A percentile compares a stretch with the other conserved stretches of the same genome.
phyloP scores from a whole-genome alignment of 2,888 invertebrate genomes.

The Druceiella hillmani region DNA sequence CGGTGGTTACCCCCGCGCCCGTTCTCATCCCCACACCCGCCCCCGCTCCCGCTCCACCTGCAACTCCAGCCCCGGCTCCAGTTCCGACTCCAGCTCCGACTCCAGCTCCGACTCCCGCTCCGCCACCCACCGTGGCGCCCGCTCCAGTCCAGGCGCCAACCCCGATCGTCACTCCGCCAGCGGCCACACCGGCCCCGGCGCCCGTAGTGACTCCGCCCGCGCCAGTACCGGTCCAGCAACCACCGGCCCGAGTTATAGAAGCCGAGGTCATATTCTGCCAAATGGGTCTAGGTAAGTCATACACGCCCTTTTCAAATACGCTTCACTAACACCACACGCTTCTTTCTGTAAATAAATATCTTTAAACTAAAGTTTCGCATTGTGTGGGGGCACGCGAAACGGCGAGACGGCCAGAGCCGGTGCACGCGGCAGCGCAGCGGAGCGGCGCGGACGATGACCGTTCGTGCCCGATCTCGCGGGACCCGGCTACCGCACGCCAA shows the following conservation, averaged over 20 bases:
- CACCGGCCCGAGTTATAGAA: slow-evolving; percentile 50
- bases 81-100: slow-evolving; percentile 25
- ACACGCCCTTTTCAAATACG: too few species aligned
- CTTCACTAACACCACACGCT: too few species aligned
- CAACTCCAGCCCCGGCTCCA: slow-evolving; percentile 22
- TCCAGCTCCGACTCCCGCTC: slow-evolving; percentile 11
- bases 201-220: slow-evolving; percentile 24
- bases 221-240: slow-evolving; percentile 32
- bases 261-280: slow-evolving; percentile 67
- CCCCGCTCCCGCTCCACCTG: slow-evolving; percentile 26
- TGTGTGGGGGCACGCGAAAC: too few species aligned
- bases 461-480: too few species aligned
- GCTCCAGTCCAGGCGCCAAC: slow-evolving; percentile 11
- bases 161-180: slow-evolving; percentile 20
- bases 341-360: too few species aligned
- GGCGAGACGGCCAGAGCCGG: too few species aligned
- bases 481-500: too few species aligned
- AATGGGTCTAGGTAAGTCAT: slow-evolving; percentile 68
- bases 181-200: slow-evolving; percentile 23
- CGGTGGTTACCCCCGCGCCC: slow-evolving; percentile 18
- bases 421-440: too few species aligned
- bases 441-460: too few species aligned
- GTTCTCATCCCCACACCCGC: slow-evolving; percentile 25
- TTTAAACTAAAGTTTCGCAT: too few species aligned
- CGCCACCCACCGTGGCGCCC: slow-evolving; percentile 24